Evolutionary conservation across 2,113 vertebrate genomes (phyloP), one percentile per base, ranked within the genome.

Genomic region (Nannospalax galili): DNA sequence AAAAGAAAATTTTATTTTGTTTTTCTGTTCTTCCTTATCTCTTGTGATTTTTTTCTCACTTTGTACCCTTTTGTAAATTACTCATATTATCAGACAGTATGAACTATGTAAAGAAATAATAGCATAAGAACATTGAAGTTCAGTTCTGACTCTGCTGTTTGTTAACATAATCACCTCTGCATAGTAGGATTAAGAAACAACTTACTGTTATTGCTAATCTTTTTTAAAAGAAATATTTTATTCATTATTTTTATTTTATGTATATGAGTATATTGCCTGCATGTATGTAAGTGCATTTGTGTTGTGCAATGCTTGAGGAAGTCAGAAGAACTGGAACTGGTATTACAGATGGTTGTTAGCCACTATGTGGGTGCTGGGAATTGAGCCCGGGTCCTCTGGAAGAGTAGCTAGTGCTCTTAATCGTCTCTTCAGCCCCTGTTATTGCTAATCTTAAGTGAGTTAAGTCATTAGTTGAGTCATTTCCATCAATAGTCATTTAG

Each of bases 161-260:
- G 80, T 95, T 96, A 92, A 84, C 81, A 86, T 67, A 72, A 10
- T 80, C 40, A 79, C 37, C 7, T 96, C 37, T 78, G 72, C 4
- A 37, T 30, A 35, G 40, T 84, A 11, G 14, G 30, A 12, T 93
- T 96, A 92, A 78, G 91, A 81, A 90, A 85, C 92, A 93, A 92
- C 32, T 93, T 74, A 86, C 2, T 65, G 45, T 92, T 92, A 62
- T 72, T 95, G n/a, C 60, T 92, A n/a, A n/a, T n/a, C n/a, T n/a
- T n/a, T n/a, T n/a, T n/a, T n/a, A n/a, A n/a, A n/a, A n/a, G n/a
- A n/a, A n/a, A n/a, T n/a, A n/a, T n/a, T n/a, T n/a, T n/a, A n/a
- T n/a, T n/a, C n/a, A n/a, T n/a, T n/a, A n/a, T n/a, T n/a, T n/a
- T n/a, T n/a, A n/a, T n/a, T n/a, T n/a, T n/a, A n/a, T n/a, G n/a